phyloP scores from a whole-genome alignment of 64 coral and sea anemone species.

The Stichodactyla helianthus region DNA sequence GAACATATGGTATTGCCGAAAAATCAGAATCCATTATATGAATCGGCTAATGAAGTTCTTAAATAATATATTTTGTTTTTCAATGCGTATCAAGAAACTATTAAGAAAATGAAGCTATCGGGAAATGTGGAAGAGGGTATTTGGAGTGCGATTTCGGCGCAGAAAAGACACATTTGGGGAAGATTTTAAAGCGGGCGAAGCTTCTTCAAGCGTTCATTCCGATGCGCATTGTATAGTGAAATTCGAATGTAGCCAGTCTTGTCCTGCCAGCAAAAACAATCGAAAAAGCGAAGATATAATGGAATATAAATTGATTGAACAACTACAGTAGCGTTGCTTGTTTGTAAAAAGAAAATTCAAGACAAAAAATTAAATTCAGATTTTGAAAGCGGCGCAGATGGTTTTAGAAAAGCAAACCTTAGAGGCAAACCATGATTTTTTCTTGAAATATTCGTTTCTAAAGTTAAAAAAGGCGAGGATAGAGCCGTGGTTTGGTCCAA shows the following conservation, averaged over 20 bases:
- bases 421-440: too few species aligned
- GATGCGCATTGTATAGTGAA: background rate
- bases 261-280: background rate
- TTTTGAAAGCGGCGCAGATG: background rate
- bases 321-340: too few species aligned
- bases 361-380: background rate
- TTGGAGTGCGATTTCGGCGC: too few species aligned
- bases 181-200: background rate
- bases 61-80: slow-evolving; percentile 1
- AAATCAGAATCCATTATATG: background rate
- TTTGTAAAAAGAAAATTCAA: too few species aligned
- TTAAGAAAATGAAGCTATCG: background rate
- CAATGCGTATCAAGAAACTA: background rate
- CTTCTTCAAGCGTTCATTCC: background rate
- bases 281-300: background rate
- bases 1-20: slow-evolving; percentile 14
- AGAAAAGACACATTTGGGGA: background rate
- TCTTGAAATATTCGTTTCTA: too few species aligned
- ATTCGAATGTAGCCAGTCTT: background rate
- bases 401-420: background rate
- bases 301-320: background rate
- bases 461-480: too few species aligned
- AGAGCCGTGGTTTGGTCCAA: background rate
- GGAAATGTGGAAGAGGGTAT: background rate
- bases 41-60: background rate